These are phyloP conservation scores for Pomatostomus ruficeps DNA, from an alignment of 2,113 vertebrate species.

Conservation along the genomic window DNA sequence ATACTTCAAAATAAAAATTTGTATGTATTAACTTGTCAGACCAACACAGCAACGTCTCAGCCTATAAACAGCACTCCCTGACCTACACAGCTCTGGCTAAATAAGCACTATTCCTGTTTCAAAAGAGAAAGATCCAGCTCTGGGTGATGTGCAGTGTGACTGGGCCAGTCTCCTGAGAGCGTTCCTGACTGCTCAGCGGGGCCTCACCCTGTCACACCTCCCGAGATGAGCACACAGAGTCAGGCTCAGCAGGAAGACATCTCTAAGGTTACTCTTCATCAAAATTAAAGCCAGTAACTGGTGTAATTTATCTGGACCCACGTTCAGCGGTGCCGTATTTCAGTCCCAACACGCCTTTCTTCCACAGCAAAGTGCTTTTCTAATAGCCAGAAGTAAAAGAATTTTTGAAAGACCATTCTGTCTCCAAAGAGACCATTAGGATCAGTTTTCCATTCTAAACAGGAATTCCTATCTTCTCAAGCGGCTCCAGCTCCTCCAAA, in stretches of 20 bases:
- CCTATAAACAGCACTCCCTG: not conserved
- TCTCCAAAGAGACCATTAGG: conserved; percentile 24
- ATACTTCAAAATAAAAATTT: not conserved
- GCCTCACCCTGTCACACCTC: not conserved
- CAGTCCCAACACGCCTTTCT: not conserved
- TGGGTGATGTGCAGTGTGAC: not conserved
- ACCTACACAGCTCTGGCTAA: not conserved
- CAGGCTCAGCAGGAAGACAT: not conserved
- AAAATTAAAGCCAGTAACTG: not conserved
- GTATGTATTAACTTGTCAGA: not conserved
- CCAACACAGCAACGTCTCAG: not conserved
- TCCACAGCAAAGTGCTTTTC: not conserved
- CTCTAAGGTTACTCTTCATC: not conserved
- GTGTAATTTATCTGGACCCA: not conserved
- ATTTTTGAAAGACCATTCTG: conserved; percentile 12
- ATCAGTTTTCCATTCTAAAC: conserved; percentile 24
- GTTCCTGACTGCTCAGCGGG: not conserved
- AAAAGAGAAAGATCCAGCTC: not conserved
- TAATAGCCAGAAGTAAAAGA: not conserved
- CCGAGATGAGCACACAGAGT: not conserved
- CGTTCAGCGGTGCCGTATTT: not conserved
- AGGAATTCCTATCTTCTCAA: conserved; percentile 15
- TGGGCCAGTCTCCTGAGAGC: not conserved
- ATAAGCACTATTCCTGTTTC: not conserved
- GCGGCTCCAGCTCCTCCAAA: conserved; percentile 33